A percentile compares a stretch with the other conserved stretches of the same genome.
These are phyloP conservation scores for Petrophora chlorosata DNA, from an alignment of 2,888 invertebrate species.

Conservation along the genomic window DNA sequence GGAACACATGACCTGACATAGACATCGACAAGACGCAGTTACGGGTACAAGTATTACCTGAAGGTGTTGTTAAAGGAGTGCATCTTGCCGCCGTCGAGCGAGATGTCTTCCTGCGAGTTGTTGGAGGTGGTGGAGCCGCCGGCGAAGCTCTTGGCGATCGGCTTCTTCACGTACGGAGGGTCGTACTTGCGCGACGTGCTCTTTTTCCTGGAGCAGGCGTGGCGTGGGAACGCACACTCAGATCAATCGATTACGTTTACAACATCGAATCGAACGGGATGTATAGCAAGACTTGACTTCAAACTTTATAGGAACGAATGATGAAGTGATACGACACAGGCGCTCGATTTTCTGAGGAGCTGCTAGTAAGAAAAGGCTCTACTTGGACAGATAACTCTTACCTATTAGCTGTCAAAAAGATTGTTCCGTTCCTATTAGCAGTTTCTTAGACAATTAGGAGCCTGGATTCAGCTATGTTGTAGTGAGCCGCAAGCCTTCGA, in stretches of 20 bases:
- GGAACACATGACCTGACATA: conserved; percentile 8
- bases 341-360: conserved; percentile 18
- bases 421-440: conserved; percentile 1
- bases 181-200: conserved; percentile 95
- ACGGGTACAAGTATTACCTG: conserved; percentile 81
- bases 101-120: conserved; percentile 91
- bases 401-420: conserved; percentile 3
- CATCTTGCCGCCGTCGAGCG: conserved; percentile 92
- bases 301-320: conserved; percentile 35
- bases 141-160: conserved; percentile 89
- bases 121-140: conserved; percentile 86
- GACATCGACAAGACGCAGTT: not conserved
- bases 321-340: conserved; percentile 17
- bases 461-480: conserved; percentile 1
- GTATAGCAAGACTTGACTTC: conserved; percentile 54
- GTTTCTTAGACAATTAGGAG: conserved; percentile 9
- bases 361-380: conserved; percentile 2
- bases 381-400: conserved; percentile 6
- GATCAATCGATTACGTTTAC: conserved; percentile 82
- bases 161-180: conserved; percentile 93
- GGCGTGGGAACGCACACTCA: conserved; percentile 83
- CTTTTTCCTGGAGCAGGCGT: conserved; percentile 90
- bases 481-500: not conserved
- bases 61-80: conserved; percentile 91
- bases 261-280: conserved; percentile 57